phyloP scores from a whole-genome alignment of 1,140 invertebrate species.

The Tetramorium parvispinum region DNA sequence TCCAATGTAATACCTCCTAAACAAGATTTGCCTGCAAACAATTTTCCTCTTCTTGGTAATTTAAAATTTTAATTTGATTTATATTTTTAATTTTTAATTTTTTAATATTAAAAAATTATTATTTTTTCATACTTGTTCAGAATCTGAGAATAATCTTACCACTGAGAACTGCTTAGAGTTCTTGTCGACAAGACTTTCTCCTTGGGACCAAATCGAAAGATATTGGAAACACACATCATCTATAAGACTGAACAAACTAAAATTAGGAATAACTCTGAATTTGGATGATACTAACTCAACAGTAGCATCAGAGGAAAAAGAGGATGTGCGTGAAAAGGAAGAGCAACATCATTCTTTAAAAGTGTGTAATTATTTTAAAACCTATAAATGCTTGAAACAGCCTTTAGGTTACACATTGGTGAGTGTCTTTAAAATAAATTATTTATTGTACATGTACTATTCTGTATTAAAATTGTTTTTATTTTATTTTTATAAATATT shows the following conservation, averaged over 20 bases:
- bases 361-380: constrained; percentile 5
- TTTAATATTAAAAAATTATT: no score
- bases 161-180: constrained; percentile 18
- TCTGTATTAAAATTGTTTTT: background rate
- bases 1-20: background rate
- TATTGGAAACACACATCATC: constrained; percentile 31
- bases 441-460: background rate
- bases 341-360: background rate
- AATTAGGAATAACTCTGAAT: background rate
- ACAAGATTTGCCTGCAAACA: background rate
- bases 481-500: background rate
- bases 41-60: constrained; percentile 22
- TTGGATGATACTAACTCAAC: background rate
- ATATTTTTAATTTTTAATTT: background rate
- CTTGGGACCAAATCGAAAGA: constrained; percentile 17
- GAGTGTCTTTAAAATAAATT: background rate
- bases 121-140: background rate
- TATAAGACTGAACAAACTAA: constrained; percentile 7
- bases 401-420: constrained; percentile 12
- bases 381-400: background rate
- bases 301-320: background rate
- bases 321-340: background rate
- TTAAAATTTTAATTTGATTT: constrained; percentile 4
- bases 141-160: constrained; percentile 9
- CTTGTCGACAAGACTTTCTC: background rate